phyloP scores from a whole-genome alignment of 1,140 invertebrate genomes.

The Arctopsyche grandis region DNA sequence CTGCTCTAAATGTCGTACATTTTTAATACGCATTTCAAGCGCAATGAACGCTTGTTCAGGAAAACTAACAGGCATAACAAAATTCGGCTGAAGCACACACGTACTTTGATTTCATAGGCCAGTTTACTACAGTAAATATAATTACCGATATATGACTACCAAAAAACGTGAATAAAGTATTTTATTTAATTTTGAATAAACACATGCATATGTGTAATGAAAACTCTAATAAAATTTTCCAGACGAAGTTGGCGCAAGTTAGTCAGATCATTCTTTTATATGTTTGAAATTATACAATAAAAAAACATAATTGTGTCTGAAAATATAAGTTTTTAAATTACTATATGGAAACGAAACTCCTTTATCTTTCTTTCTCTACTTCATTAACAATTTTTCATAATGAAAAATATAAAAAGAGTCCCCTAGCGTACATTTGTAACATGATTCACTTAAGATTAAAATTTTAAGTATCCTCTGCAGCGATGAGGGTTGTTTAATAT shows the following conservation, averaged over 20 bases:
- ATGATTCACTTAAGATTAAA: constrained; percentile 32
- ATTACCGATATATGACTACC: neutral
- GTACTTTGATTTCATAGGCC: neutral
- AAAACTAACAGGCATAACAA: neutral
- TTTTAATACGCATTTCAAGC: neutral
- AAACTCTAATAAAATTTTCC: too few relatives aligned
- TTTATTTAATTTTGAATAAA: too few relatives aligned
- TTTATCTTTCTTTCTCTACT: neutral
- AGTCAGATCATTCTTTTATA: too few relatives aligned
- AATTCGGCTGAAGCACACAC: neutral
- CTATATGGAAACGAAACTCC: constrained; percentile 22
- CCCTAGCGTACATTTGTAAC: constrained; percentile 26
- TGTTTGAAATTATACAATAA: neutral
- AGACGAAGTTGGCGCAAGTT: too few relatives aligned
- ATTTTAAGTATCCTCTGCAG: constrained; percentile 23
- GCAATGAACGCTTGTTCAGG: neutral
- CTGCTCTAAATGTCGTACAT: neutral
- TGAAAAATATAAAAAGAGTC: constrained; percentile 26
- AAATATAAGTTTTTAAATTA: neutral
- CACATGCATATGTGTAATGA: too few relatives aligned
- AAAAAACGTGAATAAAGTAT: too few relatives aligned
- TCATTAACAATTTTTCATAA: constrained; percentile 31
- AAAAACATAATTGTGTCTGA: neutral
- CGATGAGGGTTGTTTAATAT: constrained; percentile 27
- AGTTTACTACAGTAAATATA: neutral